Conservation (phyloP, 2,888 invertebrate species). For the Nasonia oneida region DNA sequence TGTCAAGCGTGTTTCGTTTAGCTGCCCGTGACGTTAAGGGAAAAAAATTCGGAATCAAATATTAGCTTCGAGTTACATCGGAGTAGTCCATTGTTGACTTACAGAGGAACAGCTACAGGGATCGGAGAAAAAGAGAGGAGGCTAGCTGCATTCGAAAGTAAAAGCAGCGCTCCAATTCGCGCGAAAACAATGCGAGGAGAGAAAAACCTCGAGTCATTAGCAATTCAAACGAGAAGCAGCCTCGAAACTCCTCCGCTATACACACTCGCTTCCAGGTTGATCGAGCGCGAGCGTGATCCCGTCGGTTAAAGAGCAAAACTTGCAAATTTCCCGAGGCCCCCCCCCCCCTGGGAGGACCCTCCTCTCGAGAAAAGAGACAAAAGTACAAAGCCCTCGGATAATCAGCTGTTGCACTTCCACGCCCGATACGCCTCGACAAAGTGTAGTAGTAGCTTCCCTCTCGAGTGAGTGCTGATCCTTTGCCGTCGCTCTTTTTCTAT, state of each 20-base stretch:
- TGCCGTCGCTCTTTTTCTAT: neutral
- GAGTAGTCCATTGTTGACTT: neutral
- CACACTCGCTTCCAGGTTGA: neutral
- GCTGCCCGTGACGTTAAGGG: neutral
- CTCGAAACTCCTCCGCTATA: neutral
- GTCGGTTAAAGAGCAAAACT: slow-evolving; percentile 28
- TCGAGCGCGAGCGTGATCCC: neutral
- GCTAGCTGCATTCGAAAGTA: neutral
- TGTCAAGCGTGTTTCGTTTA: neutral
- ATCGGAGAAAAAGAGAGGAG: neutral
- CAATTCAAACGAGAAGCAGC: slow-evolving; percentile 15
- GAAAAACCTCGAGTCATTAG: slow-evolving; percentile 1
- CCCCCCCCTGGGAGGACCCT: neutral
- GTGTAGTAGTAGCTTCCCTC: slow-evolving; percentile 18
- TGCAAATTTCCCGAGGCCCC: neutral
- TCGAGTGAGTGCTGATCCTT: slow-evolving; percentile 22
- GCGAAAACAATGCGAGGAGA: neutral
- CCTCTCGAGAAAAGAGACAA: neutral
- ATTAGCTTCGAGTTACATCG: neutral
- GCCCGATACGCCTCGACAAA: slow-evolving; percentile 27
- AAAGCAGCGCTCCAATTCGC: slow-evolving; percentile 6
- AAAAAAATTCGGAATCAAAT: neutral
- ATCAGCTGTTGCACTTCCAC: slow-evolving; percentile 61
- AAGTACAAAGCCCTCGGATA: slow-evolving; percentile 49
- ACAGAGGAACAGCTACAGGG: neutral